Conservation (phyloP, 2,888 invertebrate species). For the Dynastes tityus region DNA sequence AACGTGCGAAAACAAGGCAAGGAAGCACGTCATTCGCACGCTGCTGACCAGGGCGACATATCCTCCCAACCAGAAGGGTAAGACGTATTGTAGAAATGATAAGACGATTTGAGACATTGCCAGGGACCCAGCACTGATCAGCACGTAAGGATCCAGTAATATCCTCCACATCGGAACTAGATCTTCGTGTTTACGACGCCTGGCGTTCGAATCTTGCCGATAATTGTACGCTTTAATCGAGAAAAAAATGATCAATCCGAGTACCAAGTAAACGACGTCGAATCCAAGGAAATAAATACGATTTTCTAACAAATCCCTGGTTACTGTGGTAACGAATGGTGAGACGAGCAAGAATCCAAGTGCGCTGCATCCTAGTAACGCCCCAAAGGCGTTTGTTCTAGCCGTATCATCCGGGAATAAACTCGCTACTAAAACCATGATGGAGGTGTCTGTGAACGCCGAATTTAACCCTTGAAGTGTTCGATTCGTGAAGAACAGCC, state of each 20-base stretch:
- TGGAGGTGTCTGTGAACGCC: constrained; percentile 8
- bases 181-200: neutral
- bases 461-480: constrained; percentile 15
- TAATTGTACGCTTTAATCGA: neutral
- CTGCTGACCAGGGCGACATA: neutral
- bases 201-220: neutral
- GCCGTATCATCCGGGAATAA: neutral
- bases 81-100: constrained; percentile 6
- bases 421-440: neutral
- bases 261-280: neutral
- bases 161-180: neutral
- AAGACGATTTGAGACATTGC: constrained; percentile 1
- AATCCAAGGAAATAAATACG: neutral
- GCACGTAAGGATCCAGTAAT: neutral
- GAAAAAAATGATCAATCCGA: neutral
- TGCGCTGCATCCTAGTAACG: neutral
- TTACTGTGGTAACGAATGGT: neutral
- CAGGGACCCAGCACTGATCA: constrained; percentile 1
- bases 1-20: constrained; percentile 1
- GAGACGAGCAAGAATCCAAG: neutral
- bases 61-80: constrained; percentile 6
- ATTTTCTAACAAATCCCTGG: neutral
- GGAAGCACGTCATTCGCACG: neutral
- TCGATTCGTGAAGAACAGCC: constrained; percentile 29
- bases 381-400: constrained; percentile 3